These are phyloP conservation scores for Ibidorhyncha struthersii DNA, from an alignment of 2,113 vertebrate species.

Conservation along the genomic window DNA sequence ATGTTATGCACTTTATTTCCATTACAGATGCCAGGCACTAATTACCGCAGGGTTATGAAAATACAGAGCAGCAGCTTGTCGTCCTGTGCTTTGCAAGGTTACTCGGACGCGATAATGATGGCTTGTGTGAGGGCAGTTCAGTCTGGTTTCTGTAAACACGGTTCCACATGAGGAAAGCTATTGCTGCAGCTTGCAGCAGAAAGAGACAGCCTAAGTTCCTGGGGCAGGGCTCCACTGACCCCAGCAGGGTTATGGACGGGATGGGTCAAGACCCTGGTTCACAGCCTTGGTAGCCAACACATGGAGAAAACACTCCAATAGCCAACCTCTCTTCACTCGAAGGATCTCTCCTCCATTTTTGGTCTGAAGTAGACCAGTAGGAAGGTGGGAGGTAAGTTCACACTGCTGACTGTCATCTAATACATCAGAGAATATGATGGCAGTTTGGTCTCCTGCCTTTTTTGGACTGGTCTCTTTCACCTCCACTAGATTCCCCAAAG, in stretches of 20 bases:
- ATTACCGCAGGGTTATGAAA: not conserved
- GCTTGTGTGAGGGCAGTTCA: not conserved
- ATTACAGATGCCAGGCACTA: not conserved
- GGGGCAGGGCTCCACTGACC: not conserved
- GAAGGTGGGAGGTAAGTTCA: not conserved
- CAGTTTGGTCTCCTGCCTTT: not conserved
- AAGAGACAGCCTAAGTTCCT: fast-evolving
- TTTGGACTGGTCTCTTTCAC: not conserved
- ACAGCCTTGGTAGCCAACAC: not conserved
- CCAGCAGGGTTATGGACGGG: fast-evolving
- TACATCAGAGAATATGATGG: not conserved
- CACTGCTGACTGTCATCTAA: not conserved
- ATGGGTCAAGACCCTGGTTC: not conserved
- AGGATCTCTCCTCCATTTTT: not conserved
- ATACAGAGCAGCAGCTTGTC: not conserved
- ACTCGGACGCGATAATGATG: not conserved
- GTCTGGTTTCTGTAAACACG: not conserved
- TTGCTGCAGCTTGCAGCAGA: not conserved
- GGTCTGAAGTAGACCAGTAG: not conserved
- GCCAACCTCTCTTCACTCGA: not conserved
- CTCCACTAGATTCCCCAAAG: not conserved
- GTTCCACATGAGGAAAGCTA: not conserved
- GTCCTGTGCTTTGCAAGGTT: not conserved
- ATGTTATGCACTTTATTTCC: not conserved
- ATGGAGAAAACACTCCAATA: not conserved